Evolutionary conservation across 2,113 vertebrate species (phyloP), one percentile per base, ranked within the genome.

Genomic region (Ptychochromis oligacanthus): DNA sequence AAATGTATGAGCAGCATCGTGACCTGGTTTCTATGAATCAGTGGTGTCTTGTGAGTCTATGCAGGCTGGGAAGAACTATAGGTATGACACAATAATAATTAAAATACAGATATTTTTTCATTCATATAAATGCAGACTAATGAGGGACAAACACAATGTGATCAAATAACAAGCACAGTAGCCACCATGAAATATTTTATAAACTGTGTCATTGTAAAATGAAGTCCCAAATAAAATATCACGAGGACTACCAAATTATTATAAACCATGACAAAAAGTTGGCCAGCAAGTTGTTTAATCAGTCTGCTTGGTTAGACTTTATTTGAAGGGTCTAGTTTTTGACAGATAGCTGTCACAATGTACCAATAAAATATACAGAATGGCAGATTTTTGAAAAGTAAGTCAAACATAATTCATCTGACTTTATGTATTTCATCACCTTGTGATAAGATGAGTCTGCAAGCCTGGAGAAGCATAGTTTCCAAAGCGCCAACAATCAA

Each of bases 211-310:
- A 31, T 72, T 31, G 52, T 52, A 20, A 52, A 52, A 72, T 31
- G 36, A 72, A 59, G 62, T 56, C 8, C 40, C 22, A 34, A 61
- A 55, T 17, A 40, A 65, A 81, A 72, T 18, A 6, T 46, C 6
- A 54, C 43, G 49, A 34, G 20, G 12, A 31, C 36, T n/a, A 43
- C 43, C 24, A 20, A n/a, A 22, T 2, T 1, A 43, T 22, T 80
- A 81, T 56, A 55, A 78, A 75, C 26, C 18, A 70, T 14, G 26
- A 60, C 64, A 49, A 59, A 24, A 78, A 0, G 7, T n/a, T 38
- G 17, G 26, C 70, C 31, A 59, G 28, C 26, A 67, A 54, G 22
- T 64, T 82, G 13, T 85, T 70, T 82, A 77, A 87, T 64, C 49
- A 38, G 18, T 55, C 28, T 78, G 17, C 52, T 55, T 59, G 6